phyloP scores from a whole-genome alignment of 2,888 invertebrate species.

The Labia minor region DNA sequence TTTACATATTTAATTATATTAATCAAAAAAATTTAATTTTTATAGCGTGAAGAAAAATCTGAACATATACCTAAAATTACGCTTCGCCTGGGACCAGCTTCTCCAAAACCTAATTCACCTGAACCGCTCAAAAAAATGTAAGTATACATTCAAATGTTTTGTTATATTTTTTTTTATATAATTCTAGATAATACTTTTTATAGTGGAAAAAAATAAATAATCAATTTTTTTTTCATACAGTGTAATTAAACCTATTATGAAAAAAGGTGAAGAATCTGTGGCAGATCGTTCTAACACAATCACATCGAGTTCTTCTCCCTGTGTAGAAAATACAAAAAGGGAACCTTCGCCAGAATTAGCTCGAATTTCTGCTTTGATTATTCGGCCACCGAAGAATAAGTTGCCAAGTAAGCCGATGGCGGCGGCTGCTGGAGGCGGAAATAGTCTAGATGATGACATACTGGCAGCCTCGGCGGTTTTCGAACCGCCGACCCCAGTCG shows the following conservation, averaged over 20 bases:
- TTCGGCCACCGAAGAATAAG: constrained; percentile 67
- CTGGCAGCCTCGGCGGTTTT: constrained; percentile 22
- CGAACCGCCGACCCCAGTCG: constrained; percentile 31
- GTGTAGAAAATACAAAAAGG: constrained; percentile 41
- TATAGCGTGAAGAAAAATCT: constrained; percentile 26
- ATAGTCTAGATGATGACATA: neutral
- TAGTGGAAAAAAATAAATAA: too few relatives aligned
- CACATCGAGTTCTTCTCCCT: constrained; percentile 26
- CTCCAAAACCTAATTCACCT: constrained; percentile 53
- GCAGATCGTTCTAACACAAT: neutral
- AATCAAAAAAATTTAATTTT: too few relatives aligned
- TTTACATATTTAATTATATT: too few relatives aligned
- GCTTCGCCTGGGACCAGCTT: constrained; percentile 59
- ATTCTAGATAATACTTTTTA: neutral
- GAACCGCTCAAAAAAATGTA: constrained; percentile 48
- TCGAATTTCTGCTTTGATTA: constrained; percentile 70
- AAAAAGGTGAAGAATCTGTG: constrained; percentile 40
- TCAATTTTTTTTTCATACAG: constrained; percentile 31
- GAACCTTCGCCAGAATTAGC: constrained; percentile 73
- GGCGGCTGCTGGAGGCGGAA: neutral
- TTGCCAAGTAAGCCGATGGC: constrained; percentile 31
- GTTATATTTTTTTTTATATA: neutral
- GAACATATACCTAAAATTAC: constrained; percentile 62
- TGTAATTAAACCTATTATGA: constrained; percentile 57
- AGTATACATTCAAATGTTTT: too few relatives aligned